phyloP scores from a whole-genome alignment of 2,113 vertebrate species.

The Pavo muticus region DNA sequence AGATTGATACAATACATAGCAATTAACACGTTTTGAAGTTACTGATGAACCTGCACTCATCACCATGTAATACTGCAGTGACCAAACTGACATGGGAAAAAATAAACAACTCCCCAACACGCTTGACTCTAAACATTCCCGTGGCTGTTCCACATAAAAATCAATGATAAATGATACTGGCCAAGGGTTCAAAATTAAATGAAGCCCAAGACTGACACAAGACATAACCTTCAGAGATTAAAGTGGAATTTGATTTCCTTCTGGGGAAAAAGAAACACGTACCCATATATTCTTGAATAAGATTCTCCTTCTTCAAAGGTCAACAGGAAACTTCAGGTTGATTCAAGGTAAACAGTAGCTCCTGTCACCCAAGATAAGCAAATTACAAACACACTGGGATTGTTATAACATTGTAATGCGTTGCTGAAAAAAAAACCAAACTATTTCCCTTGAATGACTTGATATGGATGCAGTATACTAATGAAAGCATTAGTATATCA shows the following conservation, averaged over 20 bases:
- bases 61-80: neutral
- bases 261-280: neutral
- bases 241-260: neutral
- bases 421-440: neutral
- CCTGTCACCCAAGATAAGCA: neutral
- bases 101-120: neutral
- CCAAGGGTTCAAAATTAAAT: neutral
- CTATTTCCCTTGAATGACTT: conserved; percentile 12
- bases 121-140: neutral
- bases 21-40: neutral
- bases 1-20: neutral
- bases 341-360: conserved; percentile 14
- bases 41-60: neutral
- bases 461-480: neutral
- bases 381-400: neutral
- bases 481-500: neutral
- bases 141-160: neutral
- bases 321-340: conserved; percentile 6
- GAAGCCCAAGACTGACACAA: neutral
- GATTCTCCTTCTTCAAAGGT: neutral
- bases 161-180: neutral
- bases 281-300: neutral
- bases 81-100: neutral
- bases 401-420: neutral
- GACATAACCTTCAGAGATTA: neutral